Percentiles rank a stretch among this genome's conserved stretches.
phyloP scores from a whole-genome alignment of 2,888 invertebrate species.

The Boloria selene region DNA sequence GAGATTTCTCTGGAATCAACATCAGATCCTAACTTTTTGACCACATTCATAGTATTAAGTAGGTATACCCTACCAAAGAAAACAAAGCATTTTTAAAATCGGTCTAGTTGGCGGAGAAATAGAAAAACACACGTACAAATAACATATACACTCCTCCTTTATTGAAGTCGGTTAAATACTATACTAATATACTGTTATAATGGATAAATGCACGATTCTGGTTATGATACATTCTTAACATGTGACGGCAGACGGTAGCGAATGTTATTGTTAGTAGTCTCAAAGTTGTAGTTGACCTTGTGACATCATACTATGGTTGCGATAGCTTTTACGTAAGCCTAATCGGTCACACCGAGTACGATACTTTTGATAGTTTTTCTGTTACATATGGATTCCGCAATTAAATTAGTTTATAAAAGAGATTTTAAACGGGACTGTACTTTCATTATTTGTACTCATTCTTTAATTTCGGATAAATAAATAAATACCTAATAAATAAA shows the following conservation, averaged over 20 bases:
- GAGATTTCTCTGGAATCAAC: no score
- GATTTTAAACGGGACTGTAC: background rate
- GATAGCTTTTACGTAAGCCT: constrained; percentile 36
- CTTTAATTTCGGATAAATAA: background rate
- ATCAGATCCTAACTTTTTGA: no score
- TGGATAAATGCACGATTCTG: constrained; percentile 11
- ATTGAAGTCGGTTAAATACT: no score
- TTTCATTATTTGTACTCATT: background rate
- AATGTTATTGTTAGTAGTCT: constrained; percentile 33
- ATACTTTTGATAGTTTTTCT: constrained; percentile 22
- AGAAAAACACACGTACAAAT: no score
- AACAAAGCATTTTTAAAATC: no score
- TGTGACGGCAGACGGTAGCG: constrained; percentile 1
- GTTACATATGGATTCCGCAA: constrained; percentile 7
- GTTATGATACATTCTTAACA: constrained; percentile 1
- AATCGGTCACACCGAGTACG: constrained; percentile 29
- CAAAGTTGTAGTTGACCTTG: constrained; percentile 34
- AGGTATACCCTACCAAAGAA: no score
- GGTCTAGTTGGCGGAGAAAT: no score
- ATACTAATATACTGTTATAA: no score
- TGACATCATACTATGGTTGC: constrained; percentile 27
- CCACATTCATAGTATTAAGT: no score
- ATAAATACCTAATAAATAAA: background rate
- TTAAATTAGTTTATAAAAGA: background rate
- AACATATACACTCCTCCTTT: no score